These are phyloP conservation scores for Pelvicachromis taeniatus DNA, from an alignment of 2,113 vertebrate genomes.

Conservation along the genomic window DNA sequence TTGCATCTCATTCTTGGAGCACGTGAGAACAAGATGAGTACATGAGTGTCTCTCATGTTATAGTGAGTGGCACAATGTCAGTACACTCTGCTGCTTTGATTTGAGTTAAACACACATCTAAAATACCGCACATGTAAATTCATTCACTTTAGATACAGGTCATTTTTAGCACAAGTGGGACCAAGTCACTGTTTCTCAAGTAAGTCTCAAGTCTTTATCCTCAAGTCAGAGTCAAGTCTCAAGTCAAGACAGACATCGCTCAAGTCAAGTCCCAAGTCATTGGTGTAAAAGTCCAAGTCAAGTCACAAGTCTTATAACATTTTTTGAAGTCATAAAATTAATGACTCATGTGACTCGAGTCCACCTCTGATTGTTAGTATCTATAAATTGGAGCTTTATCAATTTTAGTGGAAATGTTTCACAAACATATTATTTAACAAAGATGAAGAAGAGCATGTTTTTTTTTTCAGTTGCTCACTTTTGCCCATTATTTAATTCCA, in stretches of 20 bases:
- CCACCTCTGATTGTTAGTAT: too few relatives aligned
- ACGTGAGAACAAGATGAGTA: neutral
- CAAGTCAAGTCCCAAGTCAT: too few relatives aligned
- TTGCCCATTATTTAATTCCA: constrained; percentile 5
- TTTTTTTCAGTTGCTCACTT: neutral
- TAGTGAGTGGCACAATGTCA: constrained; percentile 1
- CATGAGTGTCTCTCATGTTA: neutral
- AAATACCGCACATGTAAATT: neutral
- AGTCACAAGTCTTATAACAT: too few relatives aligned
- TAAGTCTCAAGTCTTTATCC: too few relatives aligned
- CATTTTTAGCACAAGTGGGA: too few relatives aligned
- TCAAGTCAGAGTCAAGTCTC: too few relatives aligned
- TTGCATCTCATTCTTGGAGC: neutral
- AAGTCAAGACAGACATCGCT: too few relatives aligned
- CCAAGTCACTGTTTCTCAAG: too few relatives aligned
- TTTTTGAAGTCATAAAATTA: too few relatives aligned
- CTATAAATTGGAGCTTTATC: neutral
- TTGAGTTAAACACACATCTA: constrained; percentile 7
- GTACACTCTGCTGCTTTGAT: constrained; percentile 29
- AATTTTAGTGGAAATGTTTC: neutral
- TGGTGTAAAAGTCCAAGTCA: too few relatives aligned
- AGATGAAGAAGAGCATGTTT: neutral
- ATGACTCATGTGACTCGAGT: too few relatives aligned
- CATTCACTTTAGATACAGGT: neutral
- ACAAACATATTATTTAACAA: neutral